Conservation (phyloP, 2,888 invertebrate species). For the Lagria hirta region DNA sequence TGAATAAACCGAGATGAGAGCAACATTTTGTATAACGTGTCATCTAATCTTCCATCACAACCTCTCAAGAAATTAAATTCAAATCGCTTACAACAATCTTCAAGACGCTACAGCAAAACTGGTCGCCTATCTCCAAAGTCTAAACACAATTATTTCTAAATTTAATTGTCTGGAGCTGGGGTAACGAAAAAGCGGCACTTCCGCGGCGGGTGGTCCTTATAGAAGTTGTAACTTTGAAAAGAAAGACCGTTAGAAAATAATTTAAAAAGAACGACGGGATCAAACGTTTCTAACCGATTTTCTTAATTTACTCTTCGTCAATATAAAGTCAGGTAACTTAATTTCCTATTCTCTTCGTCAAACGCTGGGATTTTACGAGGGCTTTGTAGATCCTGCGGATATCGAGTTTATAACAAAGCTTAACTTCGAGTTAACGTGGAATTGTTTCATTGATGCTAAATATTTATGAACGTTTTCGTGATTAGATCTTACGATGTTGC, state of each 20-base stretch:
- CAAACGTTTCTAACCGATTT: slow-evolving; percentile 14
- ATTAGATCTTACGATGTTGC: slow-evolving; percentile 13
- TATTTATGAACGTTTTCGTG: slow-evolving; percentile 19
- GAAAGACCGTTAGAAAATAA: slow-evolving; percentile 11
- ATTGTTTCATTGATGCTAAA: slow-evolving; percentile 11
- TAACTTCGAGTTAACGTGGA: slow-evolving; percentile 15
- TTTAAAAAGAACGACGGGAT: too few relatives aligned
- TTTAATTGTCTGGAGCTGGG: slow-evolving; percentile 12
- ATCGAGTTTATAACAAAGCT: slow-evolving; percentile 21
- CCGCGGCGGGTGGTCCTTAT: slow-evolving; percentile 11
- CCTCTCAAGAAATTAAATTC: slow-evolving; percentile 12
- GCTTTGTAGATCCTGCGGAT: slow-evolving; percentile 19
- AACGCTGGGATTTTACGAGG: slow-evolving; percentile 11
- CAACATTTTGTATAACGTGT: slow-evolving; percentile 16
- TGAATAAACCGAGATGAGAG: too few relatives aligned
- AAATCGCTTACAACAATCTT: slow-evolving; percentile 8
- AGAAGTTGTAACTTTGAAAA: slow-evolving; percentile 5
- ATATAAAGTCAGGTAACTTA: slow-evolving; percentile 13
- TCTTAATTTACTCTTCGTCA: slow-evolving; percentile 11
- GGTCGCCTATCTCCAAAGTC: slow-evolving; percentile 15
- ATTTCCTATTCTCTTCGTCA: slow-evolving; percentile 17
- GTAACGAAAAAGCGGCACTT: slow-evolving; percentile 10
- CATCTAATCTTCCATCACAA: slow-evolving; percentile 10
- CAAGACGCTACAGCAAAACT: slow-evolving; percentile 12
- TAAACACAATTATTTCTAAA: slow-evolving; percentile 19